phyloP scores from a whole-genome alignment of 2,113 vertebrate genomes.

The Dicaeum eximium region DNA sequence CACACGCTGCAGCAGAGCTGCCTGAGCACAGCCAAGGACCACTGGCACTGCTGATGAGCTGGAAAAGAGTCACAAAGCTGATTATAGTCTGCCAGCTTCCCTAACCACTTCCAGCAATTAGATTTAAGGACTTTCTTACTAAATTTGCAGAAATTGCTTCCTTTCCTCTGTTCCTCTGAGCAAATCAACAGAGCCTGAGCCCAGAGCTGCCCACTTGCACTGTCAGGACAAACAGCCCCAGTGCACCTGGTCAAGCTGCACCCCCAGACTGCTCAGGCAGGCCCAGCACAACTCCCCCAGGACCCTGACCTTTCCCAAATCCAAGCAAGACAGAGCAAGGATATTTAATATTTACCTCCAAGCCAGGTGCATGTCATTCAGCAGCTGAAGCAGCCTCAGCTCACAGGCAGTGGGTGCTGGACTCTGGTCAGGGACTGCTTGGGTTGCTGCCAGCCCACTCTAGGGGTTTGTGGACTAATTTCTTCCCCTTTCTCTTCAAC shows the following conservation, averaged over 20 bases:
- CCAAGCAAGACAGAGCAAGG: not conserved
- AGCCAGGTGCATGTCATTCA: not conserved
- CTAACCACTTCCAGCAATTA: conserved; percentile 58
- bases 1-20: not conserved
- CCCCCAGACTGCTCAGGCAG: not conserved
- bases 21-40: not conserved
- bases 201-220: not conserved
- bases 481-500: not conserved
- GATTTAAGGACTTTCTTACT: conserved; percentile 52
- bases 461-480: not conserved
- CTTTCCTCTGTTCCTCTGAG: not conserved
- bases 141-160: conserved; percentile 60
- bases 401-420: not conserved
- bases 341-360: not conserved
- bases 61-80: not conserved
- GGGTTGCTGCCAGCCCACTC: not conserved
- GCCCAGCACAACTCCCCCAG: rapidly evolving
- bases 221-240: not conserved
- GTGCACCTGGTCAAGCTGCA: rapidly evolving
- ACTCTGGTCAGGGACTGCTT: not conserved
- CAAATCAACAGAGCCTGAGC: not conserved
- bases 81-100: conserved; percentile 33
- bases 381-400: not conserved
- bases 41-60: not conserved
- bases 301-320: not conserved